phyloP scores from a whole-genome alignment of 2,113 vertebrate genomes.

The Elanoides forficatus region DNA sequence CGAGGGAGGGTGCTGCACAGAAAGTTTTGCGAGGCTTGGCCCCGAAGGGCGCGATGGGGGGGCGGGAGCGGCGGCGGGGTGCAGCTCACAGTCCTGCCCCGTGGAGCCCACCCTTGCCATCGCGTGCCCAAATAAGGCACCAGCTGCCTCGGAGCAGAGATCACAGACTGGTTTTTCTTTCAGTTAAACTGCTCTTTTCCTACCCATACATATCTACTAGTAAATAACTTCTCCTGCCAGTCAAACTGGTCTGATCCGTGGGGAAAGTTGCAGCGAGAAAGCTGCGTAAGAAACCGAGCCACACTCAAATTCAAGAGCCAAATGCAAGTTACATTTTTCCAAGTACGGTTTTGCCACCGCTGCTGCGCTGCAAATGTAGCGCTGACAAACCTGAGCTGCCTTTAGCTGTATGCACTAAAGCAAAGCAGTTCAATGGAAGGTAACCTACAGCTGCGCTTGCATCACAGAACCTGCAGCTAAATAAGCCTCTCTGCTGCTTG shows the following conservation, averaged over 20 bases:
- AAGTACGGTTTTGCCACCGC: fast-evolving
- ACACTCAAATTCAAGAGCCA: not conserved
- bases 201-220: not conserved
- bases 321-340: not conserved
- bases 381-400: not conserved
- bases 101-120: not conserved
- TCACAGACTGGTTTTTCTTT: not conserved
- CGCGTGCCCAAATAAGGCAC: fast-evolving
- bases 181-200: not conserved
- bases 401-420: fast-evolving
- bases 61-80: fast-evolving
- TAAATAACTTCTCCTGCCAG: not conserved
- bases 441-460: not conserved
- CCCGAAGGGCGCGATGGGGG: fast-evolving
- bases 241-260: not conserved
- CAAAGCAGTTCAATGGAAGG: not conserved
- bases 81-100: not conserved
- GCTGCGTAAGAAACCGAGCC: not conserved
- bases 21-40: not conserved
- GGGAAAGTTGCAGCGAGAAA: not conserved
- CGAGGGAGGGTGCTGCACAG: fast-evolving
- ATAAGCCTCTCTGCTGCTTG: not conserved
- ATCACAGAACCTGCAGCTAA: not conserved
- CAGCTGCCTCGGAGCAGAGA: not conserved
- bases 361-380: fast-evolving